Evolutionary conservation across 1,140 invertebrate species (phyloP).

Genomic region (Dendroctonus ponderosae): DNA sequence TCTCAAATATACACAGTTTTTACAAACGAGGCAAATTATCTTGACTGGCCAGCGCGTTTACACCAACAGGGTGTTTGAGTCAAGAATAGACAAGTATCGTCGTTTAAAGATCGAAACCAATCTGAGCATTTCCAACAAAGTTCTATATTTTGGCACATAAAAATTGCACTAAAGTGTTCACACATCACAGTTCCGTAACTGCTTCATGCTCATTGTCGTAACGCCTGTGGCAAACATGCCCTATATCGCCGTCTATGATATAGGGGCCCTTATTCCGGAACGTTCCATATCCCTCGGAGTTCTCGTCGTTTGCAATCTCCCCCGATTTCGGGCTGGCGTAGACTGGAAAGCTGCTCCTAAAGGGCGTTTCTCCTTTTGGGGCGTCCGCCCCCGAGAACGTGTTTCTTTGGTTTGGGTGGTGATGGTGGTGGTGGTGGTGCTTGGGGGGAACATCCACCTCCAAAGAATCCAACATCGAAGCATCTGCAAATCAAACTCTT

Average conservation of each 20-base stretch:
- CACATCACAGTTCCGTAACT: conserved; percentile 46
- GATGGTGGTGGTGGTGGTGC: conserved; percentile 25
- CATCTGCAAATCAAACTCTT: conserved; percentile 6
- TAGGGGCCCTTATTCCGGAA: conserved; percentile 48
- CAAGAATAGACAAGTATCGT: too few species aligned
- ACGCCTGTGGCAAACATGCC: conserved; percentile 47
- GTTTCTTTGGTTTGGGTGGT: conserved; percentile 22
- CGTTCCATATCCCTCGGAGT: conserved; percentile 46
- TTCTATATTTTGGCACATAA: background rate
- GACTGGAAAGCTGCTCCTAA: conserved; percentile 14
- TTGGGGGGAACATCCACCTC: conserved; percentile 32
- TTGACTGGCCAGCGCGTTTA: too few species aligned
- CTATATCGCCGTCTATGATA: conserved; percentile 43
- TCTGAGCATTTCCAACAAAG: too few species aligned
- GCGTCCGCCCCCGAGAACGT: conserved; percentile 16
- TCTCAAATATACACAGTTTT: too few species aligned
- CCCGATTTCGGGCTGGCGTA: background rate
- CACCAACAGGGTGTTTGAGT: too few species aligned
- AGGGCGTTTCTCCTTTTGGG: background rate
- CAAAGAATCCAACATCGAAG: conserved; percentile 36
- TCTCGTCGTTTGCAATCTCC: conserved; percentile 19
- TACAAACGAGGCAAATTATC: too few species aligned
- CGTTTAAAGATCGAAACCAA: too few species aligned
- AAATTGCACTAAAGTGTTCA: too few species aligned
- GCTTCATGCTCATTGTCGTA: conserved; percentile 40